phyloP scores from a whole-genome alignment of 2,113 vertebrate species.

The Bubo scandiacus region DNA sequence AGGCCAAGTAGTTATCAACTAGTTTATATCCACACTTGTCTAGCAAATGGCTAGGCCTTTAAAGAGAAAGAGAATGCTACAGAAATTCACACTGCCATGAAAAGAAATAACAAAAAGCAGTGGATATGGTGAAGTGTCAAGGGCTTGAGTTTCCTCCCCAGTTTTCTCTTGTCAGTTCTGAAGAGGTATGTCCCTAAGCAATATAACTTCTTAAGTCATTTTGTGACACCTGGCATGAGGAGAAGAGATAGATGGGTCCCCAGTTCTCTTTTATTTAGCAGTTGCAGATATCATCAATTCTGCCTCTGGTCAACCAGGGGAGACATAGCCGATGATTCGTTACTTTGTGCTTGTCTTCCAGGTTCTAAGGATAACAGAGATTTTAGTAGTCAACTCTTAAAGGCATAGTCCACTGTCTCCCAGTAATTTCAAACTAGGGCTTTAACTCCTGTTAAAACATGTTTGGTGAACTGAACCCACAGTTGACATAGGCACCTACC shows the following conservation, averaged over 20 bases:
- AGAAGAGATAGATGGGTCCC: background rate
- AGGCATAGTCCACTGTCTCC: background rate
- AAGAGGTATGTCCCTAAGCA: background rate
- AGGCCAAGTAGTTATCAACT: slow-evolving; percentile 17
- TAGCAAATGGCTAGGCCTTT: background rate
- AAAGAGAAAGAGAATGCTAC: background rate
- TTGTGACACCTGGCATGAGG: background rate
- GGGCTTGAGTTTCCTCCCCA: background rate
- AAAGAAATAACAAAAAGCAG: background rate
- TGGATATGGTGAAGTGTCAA: background rate
- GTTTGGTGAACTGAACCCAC: background rate
- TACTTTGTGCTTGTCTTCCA: background rate
- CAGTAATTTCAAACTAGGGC: background rate
- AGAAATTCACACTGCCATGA: background rate
- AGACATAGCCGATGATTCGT: background rate
- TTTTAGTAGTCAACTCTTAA: background rate
- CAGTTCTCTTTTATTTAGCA: slow-evolving; percentile 1
- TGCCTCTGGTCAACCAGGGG: background rate
- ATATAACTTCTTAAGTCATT: slow-evolving; percentile 1
- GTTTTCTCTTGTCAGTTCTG: background rate
- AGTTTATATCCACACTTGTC: slow-evolving; percentile 15
- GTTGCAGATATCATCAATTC: background rate
- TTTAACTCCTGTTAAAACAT: background rate
- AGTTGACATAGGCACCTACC: background rate
- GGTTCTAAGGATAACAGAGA: background rate